Evolutionary conservation across 2,888 invertebrate genomes (phyloP).

Genomic region (Drosophila neoperkinsi): DNA sequence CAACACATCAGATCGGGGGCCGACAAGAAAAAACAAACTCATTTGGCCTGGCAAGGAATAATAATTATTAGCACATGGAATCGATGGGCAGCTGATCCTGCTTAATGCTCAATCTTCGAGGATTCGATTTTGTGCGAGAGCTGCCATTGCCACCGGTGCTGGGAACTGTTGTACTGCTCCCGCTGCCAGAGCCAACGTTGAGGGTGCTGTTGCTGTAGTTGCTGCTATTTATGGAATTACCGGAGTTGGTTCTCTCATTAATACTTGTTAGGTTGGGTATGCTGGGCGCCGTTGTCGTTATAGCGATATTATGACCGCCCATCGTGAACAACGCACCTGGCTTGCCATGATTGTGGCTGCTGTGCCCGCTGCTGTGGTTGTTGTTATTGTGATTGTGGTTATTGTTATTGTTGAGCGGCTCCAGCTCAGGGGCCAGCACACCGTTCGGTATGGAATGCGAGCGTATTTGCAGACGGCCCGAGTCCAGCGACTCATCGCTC

Average conservation of each 20-base stretch:
- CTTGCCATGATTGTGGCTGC: conserved; percentile 42
- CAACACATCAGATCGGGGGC: conserved; percentile 48
- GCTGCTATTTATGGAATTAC: conserved; percentile 79
- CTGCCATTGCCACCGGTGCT: conserved; percentile 48
- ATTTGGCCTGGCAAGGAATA: background rate
- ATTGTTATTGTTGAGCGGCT: conserved; percentile 76
- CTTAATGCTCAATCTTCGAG: conserved; percentile 84
- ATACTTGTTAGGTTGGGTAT: conserved; percentile 84
- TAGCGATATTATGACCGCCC: conserved; percentile 77
- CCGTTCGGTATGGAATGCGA: conserved; percentile 85
- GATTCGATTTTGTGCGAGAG: conserved; percentile 65
- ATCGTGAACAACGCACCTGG: conserved; percentile 78
- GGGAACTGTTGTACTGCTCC: conserved; percentile 28
- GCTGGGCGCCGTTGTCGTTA: conserved; percentile 77
- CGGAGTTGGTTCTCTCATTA: conserved; percentile 83
- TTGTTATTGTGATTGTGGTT: conserved; percentile 13
- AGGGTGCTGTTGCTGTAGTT: conserved; percentile 68
- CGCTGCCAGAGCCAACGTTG: conserved; percentile 39
- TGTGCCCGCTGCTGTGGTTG: background rate
- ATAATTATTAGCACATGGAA: conserved; percentile 84
- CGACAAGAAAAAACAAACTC: background rate
- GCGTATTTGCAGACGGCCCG: conserved; percentile 83
- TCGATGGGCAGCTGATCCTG: conserved; percentile 84
- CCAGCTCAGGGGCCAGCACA: conserved; percentile 80
- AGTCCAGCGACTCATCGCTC: conserved; percentile 85